Evolutionary conservation across 1,140 invertebrate species (phyloP).

Genomic region (Bombyx mandarina): DNA sequence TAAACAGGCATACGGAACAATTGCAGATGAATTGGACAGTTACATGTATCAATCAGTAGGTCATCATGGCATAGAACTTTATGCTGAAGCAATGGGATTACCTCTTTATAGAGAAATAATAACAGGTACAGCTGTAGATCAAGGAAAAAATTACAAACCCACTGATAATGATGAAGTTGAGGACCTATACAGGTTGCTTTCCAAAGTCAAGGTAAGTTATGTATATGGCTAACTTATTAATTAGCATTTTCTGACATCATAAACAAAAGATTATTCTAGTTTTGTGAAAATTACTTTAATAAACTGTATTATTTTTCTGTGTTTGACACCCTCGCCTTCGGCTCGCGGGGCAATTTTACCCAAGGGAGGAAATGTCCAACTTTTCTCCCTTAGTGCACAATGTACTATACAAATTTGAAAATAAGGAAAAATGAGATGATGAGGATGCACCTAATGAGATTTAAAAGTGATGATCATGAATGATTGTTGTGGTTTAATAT

Average conservation of each 20-base stretch:
- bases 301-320: too few species aligned
- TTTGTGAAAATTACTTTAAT: too few species aligned
- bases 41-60: constrained; percentile 99
- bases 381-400: too few species aligned
- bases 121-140: constrained; percentile 82
- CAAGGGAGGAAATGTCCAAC: too few species aligned
- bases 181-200: constrained; percentile 91
- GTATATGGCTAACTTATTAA: not conserved
- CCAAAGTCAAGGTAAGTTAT: constrained; percentile 82
- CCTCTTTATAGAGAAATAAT: constrained; percentile 92
- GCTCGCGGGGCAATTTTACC: too few species aligned
- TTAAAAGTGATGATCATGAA: too few species aligned
- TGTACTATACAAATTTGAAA: too few species aligned
- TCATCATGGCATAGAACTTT: constrained; percentile 91
- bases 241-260: not conserved
- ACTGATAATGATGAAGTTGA: constrained; percentile 98
- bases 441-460: too few species aligned
- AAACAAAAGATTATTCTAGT: not conserved
- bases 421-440: too few species aligned
- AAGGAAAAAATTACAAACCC: constrained; percentile 87
- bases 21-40: constrained; percentile 94
- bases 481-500: too few species aligned
- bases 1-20: not conserved
- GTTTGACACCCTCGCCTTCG: too few species aligned
- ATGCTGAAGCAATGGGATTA: constrained; percentile 94